Evolutionary conservation across 2,113 vertebrate genomes (phyloP), one percentile per base, ranked within the genome.

Genomic region (Glareola pratincola): DNA sequence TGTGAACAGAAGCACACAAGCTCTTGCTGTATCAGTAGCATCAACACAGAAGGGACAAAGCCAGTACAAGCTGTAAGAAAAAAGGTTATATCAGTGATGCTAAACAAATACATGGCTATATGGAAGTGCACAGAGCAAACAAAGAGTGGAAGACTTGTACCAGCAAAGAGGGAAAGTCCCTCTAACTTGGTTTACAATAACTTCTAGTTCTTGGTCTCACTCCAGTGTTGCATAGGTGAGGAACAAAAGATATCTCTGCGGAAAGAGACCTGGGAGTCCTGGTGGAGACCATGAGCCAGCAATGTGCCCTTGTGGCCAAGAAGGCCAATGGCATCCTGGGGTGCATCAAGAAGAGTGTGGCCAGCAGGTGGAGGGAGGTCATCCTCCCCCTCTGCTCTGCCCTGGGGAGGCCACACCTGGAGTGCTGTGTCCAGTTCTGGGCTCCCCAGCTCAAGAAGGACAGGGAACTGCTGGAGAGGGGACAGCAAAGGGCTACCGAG

Each of bases 81-180:
- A 57, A 53, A 15, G 27, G 7, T 48, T 47, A 36, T 2, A 85
- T 74, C 56, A 43, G 12, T 36, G 48, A 67, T 15, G 29, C 50
- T 57, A 54, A 50, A 59, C 1, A 4, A 78, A 30, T 8, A 36
- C 2, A 1, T 10, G 32, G 26, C 4, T n/a, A 32, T 5, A 13
- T 34, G 45, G 41, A 69, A 54, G 17, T 5, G 27, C 18, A 11
- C 1, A 3, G 37, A 76, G 39, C 13, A 53, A 80, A 69, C 14
- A 20, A 43, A 34, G 50, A 53, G 34, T 12, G 4, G 21, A 72
- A 63, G 7, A 48, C 36, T 54, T 4, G 5, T 6, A 39, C 36
- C 29, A 41, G 71, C 4, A 29, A 73, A 69, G 48, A 63, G 45
- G 56, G 39, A 12, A 64, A 64, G 30, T 51, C 39, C 36, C 62